Evolutionary conservation across 2,797 vertebrate species (phyloP), one percentile per base, ranked within the genome.

Genomic region (Ctenosaura bakeri): DNA sequence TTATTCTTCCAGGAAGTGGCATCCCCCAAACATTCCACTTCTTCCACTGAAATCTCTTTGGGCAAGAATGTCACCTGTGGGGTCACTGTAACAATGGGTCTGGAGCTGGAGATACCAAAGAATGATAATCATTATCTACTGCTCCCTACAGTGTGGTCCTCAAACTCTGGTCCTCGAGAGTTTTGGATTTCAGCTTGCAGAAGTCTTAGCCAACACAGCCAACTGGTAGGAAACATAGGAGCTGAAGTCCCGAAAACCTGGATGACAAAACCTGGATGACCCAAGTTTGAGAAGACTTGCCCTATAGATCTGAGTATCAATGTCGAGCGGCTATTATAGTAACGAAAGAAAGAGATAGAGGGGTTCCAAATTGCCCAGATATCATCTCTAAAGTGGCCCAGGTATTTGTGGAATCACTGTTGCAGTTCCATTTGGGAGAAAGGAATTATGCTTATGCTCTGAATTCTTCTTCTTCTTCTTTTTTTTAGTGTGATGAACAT

Each of bases 51-150:
- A 86, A 98, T 98, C 94, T 97, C 94, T 0, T 66, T 0, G 0
- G 97, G 97, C 35, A 35, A 69, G 94, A 97, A 97, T 52, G 14
- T 73, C 77, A 98, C 88, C 12, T 1, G 59, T 7, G 97, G 92
- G 8, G 8, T 26, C 38, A 98, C 80, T 1, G 95, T 95, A 26
- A 98, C 94, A 86, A 98, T 95, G 0, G 98, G 97, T 85, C 94
- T 96, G 89, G 98, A 97, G 76, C 98, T 98, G 95, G n/a, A 56
- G 38, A 20, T 38, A 50, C 12, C n/a, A 42, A 81, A 73, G 2
- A 83, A 86, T 0, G 9, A 32, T 20, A 6, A 56, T 35, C 26
- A 12, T 56, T 54, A 89, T 4, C 3, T 82, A 35, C 32, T 32
- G 22, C 26, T 4, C 59, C 59, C 18, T 62, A 22, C 59, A 22